Conservation (phyloP, 2,113 vertebrate genomes). For the Panthera uncia region DNA sequence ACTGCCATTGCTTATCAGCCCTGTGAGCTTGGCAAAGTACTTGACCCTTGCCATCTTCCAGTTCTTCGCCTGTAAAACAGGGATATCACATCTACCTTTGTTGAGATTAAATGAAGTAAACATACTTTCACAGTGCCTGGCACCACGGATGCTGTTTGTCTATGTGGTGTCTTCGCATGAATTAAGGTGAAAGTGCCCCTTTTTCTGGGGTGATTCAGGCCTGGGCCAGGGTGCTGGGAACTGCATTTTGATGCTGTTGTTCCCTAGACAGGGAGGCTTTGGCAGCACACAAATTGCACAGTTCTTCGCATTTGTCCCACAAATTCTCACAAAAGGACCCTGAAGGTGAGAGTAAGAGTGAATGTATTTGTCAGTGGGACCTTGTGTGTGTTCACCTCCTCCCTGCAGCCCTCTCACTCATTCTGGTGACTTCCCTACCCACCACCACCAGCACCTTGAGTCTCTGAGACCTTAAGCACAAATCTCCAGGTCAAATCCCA, state of each 20-base stretch:
- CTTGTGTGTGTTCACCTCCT: not conserved
- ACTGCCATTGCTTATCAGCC: not conserved
- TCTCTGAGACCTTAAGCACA: not conserved
- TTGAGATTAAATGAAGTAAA: not conserved
- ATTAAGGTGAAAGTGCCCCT: not conserved
- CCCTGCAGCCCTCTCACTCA: accelerated
- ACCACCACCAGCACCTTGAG: not conserved
- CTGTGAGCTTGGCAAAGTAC: not conserved
- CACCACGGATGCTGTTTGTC: not conserved
- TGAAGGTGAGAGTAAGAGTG: not conserved
- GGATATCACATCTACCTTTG: not conserved
- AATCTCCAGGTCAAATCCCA: not conserved
- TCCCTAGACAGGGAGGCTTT: not conserved
- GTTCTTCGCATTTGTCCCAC: not conserved
- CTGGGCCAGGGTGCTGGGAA: not conserved
- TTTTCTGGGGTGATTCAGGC: no score
- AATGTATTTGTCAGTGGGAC: not conserved
- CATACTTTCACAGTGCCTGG: not conserved
- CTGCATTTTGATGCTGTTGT: not conserved
- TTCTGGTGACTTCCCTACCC: not conserved
- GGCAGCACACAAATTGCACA: not conserved
- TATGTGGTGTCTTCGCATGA: not conserved
- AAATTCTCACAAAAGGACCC: not conserved
- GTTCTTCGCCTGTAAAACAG: not conserved
- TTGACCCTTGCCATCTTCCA: not conserved